Evolutionary conservation across 1,140 invertebrate species (phyloP).

Genomic region (Pogonognathellus flavescens): DNA sequence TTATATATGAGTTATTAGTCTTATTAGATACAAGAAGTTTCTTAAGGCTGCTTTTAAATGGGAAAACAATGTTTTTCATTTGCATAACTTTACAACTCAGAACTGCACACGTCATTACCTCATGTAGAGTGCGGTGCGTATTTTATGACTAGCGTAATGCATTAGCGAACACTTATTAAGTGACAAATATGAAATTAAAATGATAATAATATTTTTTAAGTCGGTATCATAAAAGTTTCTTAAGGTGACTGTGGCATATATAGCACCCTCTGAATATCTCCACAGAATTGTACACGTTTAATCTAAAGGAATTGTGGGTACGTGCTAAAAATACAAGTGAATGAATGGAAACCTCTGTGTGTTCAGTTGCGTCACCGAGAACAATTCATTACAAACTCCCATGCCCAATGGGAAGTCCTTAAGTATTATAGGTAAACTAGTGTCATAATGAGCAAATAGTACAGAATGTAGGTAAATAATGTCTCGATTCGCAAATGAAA

Average conservation of each 20-base stretch:
- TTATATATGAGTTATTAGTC: too few relatives aligned
- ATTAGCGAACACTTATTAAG: conserved; percentile 6
- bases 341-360: background rate
- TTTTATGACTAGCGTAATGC: conserved; percentile 22
- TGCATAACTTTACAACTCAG: too few relatives aligned
- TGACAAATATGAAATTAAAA: conserved; percentile 23
- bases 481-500: background rate
- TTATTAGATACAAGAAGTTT: too few relatives aligned
- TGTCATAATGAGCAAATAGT: conserved; percentile 21
- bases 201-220: conserved; percentile 20
- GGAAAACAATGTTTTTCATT: too few relatives aligned
- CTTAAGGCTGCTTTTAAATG: too few relatives aligned
- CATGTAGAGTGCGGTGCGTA: background rate
- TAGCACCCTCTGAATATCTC: background rate
- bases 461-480: background rate
- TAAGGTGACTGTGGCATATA: background rate
- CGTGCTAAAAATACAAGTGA: conserved; percentile 40
- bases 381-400: conserved; percentile 38
- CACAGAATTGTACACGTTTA: conserved; percentile 14
- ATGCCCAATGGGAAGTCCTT: conserved; percentile 42
- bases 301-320: conserved; percentile 3
- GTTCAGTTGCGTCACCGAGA: background rate
- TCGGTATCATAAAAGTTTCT: conserved; percentile 15
- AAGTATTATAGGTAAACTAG: background rate
- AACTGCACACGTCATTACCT: too few relatives aligned